A percentile compares a stretch with the other conserved stretches of the same genome.
phyloP scores from a whole-genome alignment of 2,888 invertebrate species.

The Leptopterna dolabrata region DNA sequence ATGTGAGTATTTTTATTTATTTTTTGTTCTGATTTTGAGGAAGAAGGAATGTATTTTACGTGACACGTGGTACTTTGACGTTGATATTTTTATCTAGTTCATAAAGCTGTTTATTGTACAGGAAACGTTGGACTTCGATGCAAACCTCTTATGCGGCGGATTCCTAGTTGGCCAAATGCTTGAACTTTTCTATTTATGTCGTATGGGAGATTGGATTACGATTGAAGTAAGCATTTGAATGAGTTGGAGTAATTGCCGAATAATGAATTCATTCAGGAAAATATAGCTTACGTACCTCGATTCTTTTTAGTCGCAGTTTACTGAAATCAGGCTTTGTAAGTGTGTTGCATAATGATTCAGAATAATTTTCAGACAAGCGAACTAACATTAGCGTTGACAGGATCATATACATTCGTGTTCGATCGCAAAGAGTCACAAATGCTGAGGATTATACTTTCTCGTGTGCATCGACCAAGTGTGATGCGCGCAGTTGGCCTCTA shows the following conservation, averaged over 20 bases:
- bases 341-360: too few relatives aligned
- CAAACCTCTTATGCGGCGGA: constrained; percentile 31
- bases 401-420: not conserved
- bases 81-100: too few relatives aligned
- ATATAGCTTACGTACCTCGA: too few relatives aligned
- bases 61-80: too few relatives aligned
- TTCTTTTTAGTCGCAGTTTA: too few relatives aligned
- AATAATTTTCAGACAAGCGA: constrained; percentile 30
- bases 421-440: constrained; percentile 8
- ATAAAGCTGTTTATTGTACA: not conserved
- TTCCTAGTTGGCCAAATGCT: constrained; percentile 29
- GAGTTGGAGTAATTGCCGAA: too few relatives aligned
- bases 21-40: too few relatives aligned
- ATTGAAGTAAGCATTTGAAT: not conserved
- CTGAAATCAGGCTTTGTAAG: too few relatives aligned
- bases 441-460: constrained; percentile 17
- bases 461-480: constrained; percentile 16
- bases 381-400: constrained; percentile 24
- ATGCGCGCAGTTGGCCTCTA: constrained; percentile 26
- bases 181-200: constrained; percentile 19
- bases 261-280: not conserved
- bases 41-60: too few relatives aligned
- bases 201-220: constrained; percentile 36
- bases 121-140: constrained; percentile 41
- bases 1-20: not conserved